phyloP scores from a whole-genome alignment of 2,113 vertebrate genomes.

The Tauraco erythrolophus region DNA sequence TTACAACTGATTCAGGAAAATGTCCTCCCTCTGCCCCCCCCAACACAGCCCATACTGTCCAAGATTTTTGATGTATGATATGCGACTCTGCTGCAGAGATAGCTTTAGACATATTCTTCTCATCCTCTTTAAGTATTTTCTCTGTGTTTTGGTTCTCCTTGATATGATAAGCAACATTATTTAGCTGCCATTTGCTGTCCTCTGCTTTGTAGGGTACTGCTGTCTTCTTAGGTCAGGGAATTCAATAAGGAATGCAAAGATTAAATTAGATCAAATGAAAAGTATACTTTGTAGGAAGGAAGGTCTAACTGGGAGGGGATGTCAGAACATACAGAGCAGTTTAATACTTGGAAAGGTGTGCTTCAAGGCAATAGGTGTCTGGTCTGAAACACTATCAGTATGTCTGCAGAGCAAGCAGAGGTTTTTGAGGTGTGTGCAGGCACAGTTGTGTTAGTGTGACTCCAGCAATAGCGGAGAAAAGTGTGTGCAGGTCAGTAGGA shows the following conservation, averaged over 20 bases:
- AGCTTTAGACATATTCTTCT: background rate
- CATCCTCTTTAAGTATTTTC: background rate
- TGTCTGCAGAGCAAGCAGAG: background rate
- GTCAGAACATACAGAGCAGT: background rate
- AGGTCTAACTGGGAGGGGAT: background rate
- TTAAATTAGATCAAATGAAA: background rate
- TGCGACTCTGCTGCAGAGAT: background rate
- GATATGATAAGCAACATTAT: background rate
- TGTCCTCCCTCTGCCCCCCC: background rate
- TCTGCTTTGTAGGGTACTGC: background rate
- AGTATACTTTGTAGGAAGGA: background rate
- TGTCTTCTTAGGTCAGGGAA: background rate
- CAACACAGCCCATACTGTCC: background rate
- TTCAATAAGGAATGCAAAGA: background rate
- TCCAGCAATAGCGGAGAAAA: background rate
- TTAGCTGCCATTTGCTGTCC: background rate
- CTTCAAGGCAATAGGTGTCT: background rate
- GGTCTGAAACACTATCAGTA: background rate
- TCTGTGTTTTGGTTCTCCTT: background rate
- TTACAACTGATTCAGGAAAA: background rate
- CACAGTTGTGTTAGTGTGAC: background rate
- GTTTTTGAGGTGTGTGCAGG: background rate
- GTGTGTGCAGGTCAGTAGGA: background rate
- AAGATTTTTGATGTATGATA: rapidly evolving
- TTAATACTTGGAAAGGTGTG: background rate